These are phyloP conservation scores for Drosophila mulleri DNA, from an alignment of 2,888 invertebrate genomes.

Conservation along the genomic window DNA sequence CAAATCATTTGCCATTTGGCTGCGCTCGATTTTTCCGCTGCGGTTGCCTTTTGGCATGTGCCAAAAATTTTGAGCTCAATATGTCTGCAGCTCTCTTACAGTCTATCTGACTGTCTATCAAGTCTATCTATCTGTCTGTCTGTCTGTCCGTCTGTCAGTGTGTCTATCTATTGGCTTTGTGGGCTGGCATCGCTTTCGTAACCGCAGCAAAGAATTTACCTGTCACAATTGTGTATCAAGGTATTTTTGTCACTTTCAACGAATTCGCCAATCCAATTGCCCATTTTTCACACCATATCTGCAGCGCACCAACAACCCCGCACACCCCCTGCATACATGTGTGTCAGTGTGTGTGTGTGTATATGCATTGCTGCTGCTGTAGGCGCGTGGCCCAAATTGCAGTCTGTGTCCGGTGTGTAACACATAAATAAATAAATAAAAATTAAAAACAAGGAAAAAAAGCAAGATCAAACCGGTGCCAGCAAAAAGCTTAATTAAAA, in stretches of 20 bases:
- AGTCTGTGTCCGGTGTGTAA: conserved; percentile 69
- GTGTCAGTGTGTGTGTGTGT: conserved; percentile 12
- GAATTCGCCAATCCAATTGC: conserved; percentile 71
- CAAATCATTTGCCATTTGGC: conserved; percentile 80
- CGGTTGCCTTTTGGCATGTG: conserved; percentile 77
- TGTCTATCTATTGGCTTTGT: conserved; percentile 38
- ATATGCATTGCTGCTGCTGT: conserved; percentile 45
- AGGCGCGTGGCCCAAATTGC: conserved; percentile 79
- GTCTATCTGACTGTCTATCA: conserved; percentile 20
- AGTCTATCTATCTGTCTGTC: background rate
- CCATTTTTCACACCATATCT: conserved; percentile 74
- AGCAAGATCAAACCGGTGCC: conserved; percentile 37
- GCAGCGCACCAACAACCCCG: background rate
- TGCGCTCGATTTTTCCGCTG: conserved; percentile 66
- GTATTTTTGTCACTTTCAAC: conserved; percentile 77
- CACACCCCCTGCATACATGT: background rate
- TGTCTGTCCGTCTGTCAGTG: conserved; percentile 15
- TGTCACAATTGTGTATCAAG: conserved; percentile 74
- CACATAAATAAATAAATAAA: conserved; percentile 24
- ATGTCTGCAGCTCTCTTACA: conserved; percentile 55
- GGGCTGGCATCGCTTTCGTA: conserved; percentile 63
- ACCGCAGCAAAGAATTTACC: conserved; percentile 75
- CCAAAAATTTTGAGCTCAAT: conserved; percentile 70
- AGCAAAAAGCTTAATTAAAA: conserved; percentile 36
- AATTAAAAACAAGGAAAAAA: conserved; percentile 7